Evolutionary conservation across 2,797 vertebrate genomes (phyloP), one percentile per base, ranked within the genome.

Genomic region (Anolis apletophallus): DNA sequence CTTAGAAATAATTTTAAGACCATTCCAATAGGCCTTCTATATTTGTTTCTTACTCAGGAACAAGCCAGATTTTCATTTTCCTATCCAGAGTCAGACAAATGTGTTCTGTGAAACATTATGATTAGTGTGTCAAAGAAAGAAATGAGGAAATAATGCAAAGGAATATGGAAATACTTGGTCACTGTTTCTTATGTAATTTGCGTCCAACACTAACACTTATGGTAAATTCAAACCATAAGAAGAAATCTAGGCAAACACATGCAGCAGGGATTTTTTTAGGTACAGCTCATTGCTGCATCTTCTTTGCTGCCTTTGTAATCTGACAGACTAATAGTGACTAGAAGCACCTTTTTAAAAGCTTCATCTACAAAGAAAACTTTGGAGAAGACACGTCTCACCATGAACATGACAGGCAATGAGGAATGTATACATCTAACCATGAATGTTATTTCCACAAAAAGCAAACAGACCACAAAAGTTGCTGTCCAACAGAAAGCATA

Each of bases 151-250:
- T 23, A 36, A 34, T 40, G 32, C 7, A 1, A 0, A 55, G 57
- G 17, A 76, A 85, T 57, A 69, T n/a, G 46, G 87, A 92, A 89
- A 1, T 80, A 90, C 1, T 10, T 7, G 64, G 82, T 90, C 86
- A 85, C 87, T 87, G 69, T 71, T 85, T 87, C 26, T 69, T 72
- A 46, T 84, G 75, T 54, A 64, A 87, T 84, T 19, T 59, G n/a
- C 36, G 3, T 23, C 26, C 11, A 14, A 3, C 32, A 79, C 54
- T 52, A 79, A 40, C 64, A 64, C 3, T 29, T 29, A 40, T 81
- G 21, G 34, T 40, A 52, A 5, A 29, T 69, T 81, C 16, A 54
- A 71, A 54, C 13, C 52, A 19, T 36, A 32, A 9, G 21, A 32
- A 34, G 21, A 32, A 23, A 59, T 61, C 34, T 74, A 13, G 59